Percentiles rank a stretch among this genome's conserved stretches.
These are phyloP conservation scores for Cryptoblepharus egeriae DNA, from an alignment of 2,797 vertebrate species.

Conservation along the genomic window DNA sequence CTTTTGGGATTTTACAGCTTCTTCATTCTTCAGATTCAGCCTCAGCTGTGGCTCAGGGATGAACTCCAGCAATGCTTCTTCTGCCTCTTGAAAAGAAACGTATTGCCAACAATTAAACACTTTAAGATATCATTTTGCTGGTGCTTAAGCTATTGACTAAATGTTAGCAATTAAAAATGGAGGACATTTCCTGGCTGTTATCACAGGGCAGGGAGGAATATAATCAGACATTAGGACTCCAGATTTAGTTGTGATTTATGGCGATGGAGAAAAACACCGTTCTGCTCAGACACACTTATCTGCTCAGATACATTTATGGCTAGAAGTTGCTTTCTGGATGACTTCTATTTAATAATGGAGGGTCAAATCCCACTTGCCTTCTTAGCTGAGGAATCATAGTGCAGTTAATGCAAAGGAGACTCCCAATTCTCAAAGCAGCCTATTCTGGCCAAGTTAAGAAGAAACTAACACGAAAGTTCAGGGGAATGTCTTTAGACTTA, in stretches of 20 bases:
- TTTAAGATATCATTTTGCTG: conserved; percentile 42
- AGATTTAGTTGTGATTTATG: conserved; percentile 47
- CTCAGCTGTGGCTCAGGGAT: conserved; percentile 57
- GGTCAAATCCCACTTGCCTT: conserved; percentile 44
- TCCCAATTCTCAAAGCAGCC: neutral
- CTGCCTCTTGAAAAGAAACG: conserved; percentile 43
- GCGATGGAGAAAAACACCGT: neutral
- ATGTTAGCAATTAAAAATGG: conserved; percentile 53
- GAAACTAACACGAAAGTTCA: neutral
- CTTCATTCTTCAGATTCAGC: conserved; percentile 62
- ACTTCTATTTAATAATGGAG: conserved; percentile 43
- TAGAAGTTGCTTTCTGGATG: conserved; percentile 46
- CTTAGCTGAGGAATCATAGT: conserved; percentile 36
- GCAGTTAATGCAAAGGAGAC: conserved; percentile 2
- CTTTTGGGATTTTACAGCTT: conserved; percentile 71
- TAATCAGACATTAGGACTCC: conserved; percentile 47
- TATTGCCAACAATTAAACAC: conserved; percentile 43
- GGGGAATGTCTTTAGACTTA: neutral
- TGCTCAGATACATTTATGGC: conserved; percentile 43
- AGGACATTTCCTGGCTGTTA: conserved; percentile 48
- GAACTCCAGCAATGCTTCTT: conserved; percentile 60
- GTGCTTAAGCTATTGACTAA: conserved; percentile 52
- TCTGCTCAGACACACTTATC: conserved; percentile 49
- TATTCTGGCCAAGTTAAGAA: neutral
- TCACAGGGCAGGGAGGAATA: conserved; percentile 37